These are phyloP conservation scores for Radopholus similis DNA, from an alignment of 1,140 invertebrate species.

Conservation along the genomic window DNA sequence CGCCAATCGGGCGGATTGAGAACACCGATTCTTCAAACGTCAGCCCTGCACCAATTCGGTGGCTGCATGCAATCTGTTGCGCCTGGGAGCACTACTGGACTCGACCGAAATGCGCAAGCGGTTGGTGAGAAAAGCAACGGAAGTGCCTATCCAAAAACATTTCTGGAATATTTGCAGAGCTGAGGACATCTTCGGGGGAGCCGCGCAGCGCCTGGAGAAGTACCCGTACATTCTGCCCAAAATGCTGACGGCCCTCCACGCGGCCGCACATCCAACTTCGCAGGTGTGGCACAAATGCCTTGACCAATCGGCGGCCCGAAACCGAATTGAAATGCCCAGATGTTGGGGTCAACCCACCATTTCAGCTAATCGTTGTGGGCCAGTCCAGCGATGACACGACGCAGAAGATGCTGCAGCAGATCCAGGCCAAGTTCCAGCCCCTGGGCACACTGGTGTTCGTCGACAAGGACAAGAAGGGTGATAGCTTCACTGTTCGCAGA, in stretches of 20 bases:
- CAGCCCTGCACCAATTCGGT: conserved; percentile 82
- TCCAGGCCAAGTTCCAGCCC: conserved; percentile 8
- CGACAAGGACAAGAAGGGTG: too few species aligned
- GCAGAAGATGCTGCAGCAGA: conserved; percentile 24
- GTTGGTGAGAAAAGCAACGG: too few species aligned
- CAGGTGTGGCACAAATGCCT: too few species aligned
- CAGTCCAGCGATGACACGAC: conserved; percentile 10
- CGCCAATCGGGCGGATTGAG: background rate
- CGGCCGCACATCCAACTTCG: conserved; percentile 8
- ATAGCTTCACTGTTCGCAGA: too few species aligned
- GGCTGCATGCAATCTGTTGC: conserved; percentile 74
- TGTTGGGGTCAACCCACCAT: background rate
- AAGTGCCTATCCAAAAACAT: too few species aligned
- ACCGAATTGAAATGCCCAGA: background rate
- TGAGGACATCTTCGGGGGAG: conserved; percentile 32
- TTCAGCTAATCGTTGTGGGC: conserved; percentile 39
- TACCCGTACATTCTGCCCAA: conserved; percentile 32
- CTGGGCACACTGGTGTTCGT: conserved; percentile 18
- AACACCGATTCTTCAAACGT: background rate
- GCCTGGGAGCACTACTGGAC: conserved; percentile 70
- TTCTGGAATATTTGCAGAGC: too few species aligned
- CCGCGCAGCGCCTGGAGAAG: conserved; percentile 29
- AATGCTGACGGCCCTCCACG: conserved; percentile 25
- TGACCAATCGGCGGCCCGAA: background rate
- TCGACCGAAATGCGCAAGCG: conserved; percentile 53